phyloP scores from a whole-genome alignment of 1,140 invertebrate genomes.

The Camponotus floridanus region DNA sequence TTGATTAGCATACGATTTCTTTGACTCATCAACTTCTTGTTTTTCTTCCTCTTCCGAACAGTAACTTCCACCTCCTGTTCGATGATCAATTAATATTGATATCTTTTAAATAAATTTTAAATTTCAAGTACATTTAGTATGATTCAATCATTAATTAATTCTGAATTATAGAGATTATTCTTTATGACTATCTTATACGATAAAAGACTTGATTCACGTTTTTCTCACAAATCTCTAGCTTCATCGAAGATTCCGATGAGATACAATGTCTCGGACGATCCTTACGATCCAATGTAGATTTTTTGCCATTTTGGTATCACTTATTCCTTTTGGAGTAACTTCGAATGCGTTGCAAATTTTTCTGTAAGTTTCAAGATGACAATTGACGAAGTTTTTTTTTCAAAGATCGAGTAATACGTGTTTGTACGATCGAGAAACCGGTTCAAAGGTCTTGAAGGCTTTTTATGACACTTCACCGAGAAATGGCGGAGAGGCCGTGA shows the following conservation, averaged over 20 bases:
- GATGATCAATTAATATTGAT: neutral
- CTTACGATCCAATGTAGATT: neutral
- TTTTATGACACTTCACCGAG: neutral
- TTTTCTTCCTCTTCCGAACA: neutral
- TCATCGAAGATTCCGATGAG: constrained; percentile 10
- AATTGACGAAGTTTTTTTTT: neutral
- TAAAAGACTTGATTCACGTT: constrained; percentile 2
- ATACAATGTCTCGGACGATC: neutral
- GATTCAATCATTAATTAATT: constrained; percentile 17
- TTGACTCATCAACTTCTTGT: neutral
- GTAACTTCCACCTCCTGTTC: neutral
- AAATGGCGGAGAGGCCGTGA: constrained; percentile 36
- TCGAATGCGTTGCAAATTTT: neutral
- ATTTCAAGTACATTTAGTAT: neutral
- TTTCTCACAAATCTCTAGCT: constrained; percentile 27
- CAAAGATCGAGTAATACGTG: neutral
- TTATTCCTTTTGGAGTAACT: neutral
- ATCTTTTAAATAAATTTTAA: neutral
- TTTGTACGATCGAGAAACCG: neutral
- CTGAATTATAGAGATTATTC: neutral
- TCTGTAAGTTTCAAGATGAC: neutral
- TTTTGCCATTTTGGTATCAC: constrained; percentile 41
- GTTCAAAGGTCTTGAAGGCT: neutral
- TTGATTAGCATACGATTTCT: neutral
- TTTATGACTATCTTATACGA: neutral